A percentile compares a stretch with the other conserved stretches of the same genome.
Evolutionary conservation across 2,113 vertebrate genomes (phyloP).

Genomic region (Addax nasomaculatus): DNA sequence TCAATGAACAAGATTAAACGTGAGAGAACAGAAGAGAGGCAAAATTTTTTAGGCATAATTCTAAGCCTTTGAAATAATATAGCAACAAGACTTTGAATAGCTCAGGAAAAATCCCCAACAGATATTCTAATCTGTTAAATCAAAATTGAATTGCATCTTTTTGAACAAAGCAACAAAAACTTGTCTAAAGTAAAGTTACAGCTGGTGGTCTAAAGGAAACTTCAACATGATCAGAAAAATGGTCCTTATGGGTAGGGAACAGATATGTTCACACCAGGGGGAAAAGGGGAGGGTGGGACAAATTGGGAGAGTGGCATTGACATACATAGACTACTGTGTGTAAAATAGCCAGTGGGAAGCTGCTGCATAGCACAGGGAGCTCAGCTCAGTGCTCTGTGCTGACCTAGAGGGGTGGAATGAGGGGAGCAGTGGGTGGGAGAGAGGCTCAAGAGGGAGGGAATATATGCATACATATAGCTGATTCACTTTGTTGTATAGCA

Average conservation of each 20-base stretch:
- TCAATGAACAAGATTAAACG: background rate
- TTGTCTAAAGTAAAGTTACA: background rate
- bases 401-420: background rate
- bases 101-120: background rate
- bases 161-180: background rate
- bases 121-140: background rate
- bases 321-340: background rate
- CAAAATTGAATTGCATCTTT: background rate
- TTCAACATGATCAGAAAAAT: background rate
- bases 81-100: background rate
- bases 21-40: background rate
- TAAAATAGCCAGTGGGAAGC: background rate
- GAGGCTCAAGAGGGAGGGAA: background rate
- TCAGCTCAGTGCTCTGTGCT: background rate
- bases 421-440: background rate
- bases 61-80: background rate
- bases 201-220: background rate
- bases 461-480: background rate
- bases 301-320: background rate
- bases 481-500: background rate
- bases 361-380: background rate
- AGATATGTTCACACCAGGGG: background rate
- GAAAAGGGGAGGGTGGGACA: background rate
- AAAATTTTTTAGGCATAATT: background rate
- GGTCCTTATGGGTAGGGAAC: background rate